Base-by-base conservation (phyloP, 2,888 invertebrate genomes). In the Troides oblongomaculatus region DNA sequence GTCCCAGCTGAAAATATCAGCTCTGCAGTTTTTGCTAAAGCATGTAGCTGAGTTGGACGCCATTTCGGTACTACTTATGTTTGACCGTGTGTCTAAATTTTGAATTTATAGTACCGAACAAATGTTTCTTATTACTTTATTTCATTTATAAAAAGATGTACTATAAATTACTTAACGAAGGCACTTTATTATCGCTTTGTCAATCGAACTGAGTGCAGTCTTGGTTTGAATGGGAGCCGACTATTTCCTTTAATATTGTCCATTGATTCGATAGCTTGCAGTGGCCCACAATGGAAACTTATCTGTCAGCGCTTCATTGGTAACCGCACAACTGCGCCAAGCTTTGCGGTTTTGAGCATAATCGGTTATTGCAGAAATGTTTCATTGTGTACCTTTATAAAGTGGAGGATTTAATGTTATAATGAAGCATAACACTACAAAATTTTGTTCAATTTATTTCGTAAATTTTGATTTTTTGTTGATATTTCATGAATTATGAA, bases 261-360 rank as follows among this genome's bases (percentile, higher is more conserved):
- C 53, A 30, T 63, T 57, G 53, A 53, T 56, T 30, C 64, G 57
- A 53, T 56, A 56, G 25, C 36, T 39, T 59, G 68, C 53, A 63
- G 59, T 7, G 58, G 8, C 58, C 25, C 63, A 68, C 68, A 68
- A 64, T 63, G 59, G 59, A 68, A 68, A 68, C 59, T 68, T 64
- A 63, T 68, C 57, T 59, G 57, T 68, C 62, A 64, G 64, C 63
- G 25, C 46, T 63, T 36, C 23, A 64, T 57, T 64, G 36, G 56
- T 64, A 57, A 21, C 21, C 14, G 64, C 8, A 14, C 21, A 6
- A 25, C 63, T 30, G 53, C 10, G 14, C 30, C 21, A 17, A 46
- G 30, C 25, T 64, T 17, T 39, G 30, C 46, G 14, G 30, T 36
- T 64, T 64, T 14, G 39, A 57, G 21, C 53, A 57, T 57, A 39